Evolutionary conservation across 2,113 vertebrate genomes (phyloP), one percentile per base, ranked within the genome.

Genomic region (Uropsilus gracilis): DNA sequence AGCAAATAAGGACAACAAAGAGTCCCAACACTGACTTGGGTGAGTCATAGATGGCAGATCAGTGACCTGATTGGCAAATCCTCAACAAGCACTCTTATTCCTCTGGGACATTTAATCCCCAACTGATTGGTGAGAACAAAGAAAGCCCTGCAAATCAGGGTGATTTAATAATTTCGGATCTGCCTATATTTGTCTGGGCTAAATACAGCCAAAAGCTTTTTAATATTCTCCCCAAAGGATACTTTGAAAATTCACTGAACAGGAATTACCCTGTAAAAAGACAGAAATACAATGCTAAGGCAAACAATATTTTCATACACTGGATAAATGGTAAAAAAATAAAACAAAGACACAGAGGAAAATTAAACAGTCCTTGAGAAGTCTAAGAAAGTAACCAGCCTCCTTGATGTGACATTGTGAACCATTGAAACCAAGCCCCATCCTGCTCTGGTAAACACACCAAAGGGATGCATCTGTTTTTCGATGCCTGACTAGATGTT

Each of bases 221-320:
- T 76, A 97, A 96, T 90, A 81, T 94, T 96, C 37, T 97, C 87
- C 94, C 90, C 73, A 55, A 96, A 94, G 86, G 57, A 90, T 81
- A 86, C 34, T 97, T 95, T 91, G 59, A 97, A 96, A 97, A 96
- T 3, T 89, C 93, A 97, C 75, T 84, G 94, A 97, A 94, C 81
- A 96, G 72, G 32, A 75, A 96, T 95, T 96, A 66, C 34, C 11
- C n/a, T 77, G 3, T 44, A 14, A 44, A 71, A 68, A 61, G 0
- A 7, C 68, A 64, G 55, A 96, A 42, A n/a, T 48, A 20, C 64
- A 95, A 64, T 32, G 92, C 86, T 89, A 34, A 34, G 64, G 55
- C 46, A 93, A 89, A 96, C 86, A 89, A 24, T 77, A 75, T 68
- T 90, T 46, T 48, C 16, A 90, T 91, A 78, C 57, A 34, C 0